Base-by-base conservation (phyloP, 2,888 invertebrate species). In the Phaedon cochleariae region DNA sequence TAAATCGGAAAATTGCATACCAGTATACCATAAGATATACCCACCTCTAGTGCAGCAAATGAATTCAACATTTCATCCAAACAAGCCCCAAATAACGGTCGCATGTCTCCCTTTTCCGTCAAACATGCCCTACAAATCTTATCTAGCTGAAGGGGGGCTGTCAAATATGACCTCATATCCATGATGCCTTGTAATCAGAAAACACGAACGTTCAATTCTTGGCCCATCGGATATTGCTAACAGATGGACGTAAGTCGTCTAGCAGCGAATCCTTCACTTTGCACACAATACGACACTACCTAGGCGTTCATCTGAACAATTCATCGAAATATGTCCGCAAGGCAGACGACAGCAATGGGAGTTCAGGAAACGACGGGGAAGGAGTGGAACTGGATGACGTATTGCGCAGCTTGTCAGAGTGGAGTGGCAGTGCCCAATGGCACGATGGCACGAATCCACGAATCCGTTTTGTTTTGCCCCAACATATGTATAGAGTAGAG, bases 101-200 rank as follows among this genome's bases (percentile, higher is more conserved):
- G 80, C 85, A 86, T 85, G 64, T 84, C 83, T 9, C 84, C 84
- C 70, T 83, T 84, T 76, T 82, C 82, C 18, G 82, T 78, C 58
- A 85, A 74, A 75, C 86, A 86, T 18, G 85, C 84, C 64, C 86
- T 79, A 75, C 86, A 86, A 18, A 85, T 82, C 74, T 83, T 84
- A 58, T 84, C 82, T 52, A 85, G 65, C 72, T 82, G 81, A 63
- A 84, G 73, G 17, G 84, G 84, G n/a, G 82, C 80, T 49, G 80
- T 80, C 72, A 84, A 77, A 75, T 83, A 84, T 17, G 76, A 73
- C 74, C 79, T 83, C 80, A 84, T 80, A 77, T 84, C 83, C 83
- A 84, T 84, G 76, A 48, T 62, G 10, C 77, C 77, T 34, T 31
- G 22, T 58, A 72, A 69, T 67, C 68, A 70, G 71, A 76, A 75